Base-by-base conservation (phyloP, 2,888 invertebrate species). In the Atrina japonica region DNA sequence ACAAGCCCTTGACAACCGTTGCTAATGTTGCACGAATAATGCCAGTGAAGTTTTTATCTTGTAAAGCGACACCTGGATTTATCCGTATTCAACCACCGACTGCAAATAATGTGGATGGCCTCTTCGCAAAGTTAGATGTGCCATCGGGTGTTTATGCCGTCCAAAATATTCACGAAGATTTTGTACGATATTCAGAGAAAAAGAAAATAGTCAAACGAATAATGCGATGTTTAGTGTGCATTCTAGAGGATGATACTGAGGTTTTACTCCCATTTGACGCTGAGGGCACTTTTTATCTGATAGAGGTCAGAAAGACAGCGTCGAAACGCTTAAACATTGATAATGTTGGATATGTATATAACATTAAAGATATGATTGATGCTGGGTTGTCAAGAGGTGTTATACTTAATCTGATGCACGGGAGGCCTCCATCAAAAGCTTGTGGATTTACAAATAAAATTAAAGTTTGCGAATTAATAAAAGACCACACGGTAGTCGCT, bases 401-500 rank as follows among this genome's bases (percentile, higher is more conserved):
- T 18, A 72, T 76, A 18, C 66, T 83, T 7, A 80, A 79, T 73
- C 60, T 85, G 7, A 41, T 83, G 18, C 70, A 66, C 11, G 85
- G 85, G 0, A 76, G 76, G n/a, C 77, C 80, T 11, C 85, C 85
- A 3, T 60, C 70, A 40, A 80, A 81, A 53, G 80, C 81, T 16
- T 85, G 83, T 59, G 80, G 83, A 7, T 85, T 85, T 66, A 82
- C 83, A 5, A 77, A 78, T 23, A 70, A 81, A 1, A 55, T 85
- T 9, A 82, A 83, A 68, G 76, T 83, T 6, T 70, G 74, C 73
- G 81, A 83, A 45, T 74, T 83, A n/a, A 75, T 77, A 5, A 78
- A 78, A 65, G 84, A 85, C 49, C 78, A 83, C 56, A 84, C 83
- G n/a, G 70, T 83, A 16, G 71, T 85, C 16, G 80, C 77, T 0